phyloP scores from a whole-genome alignment of 2,888 invertebrate species.

The Euplagia quadripunctaria region DNA sequence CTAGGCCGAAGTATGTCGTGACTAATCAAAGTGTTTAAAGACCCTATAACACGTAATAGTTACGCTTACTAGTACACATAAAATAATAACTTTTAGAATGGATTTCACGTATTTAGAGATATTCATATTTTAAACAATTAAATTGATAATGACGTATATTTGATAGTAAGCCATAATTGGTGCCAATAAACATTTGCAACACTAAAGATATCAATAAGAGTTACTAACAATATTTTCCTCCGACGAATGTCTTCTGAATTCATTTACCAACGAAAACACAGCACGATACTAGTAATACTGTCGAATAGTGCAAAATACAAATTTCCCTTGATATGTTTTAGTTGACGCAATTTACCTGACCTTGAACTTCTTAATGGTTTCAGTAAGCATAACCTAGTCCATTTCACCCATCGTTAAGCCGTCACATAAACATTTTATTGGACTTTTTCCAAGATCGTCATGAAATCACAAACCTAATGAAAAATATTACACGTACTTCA shows the following conservation, averaged over 20 bases:
- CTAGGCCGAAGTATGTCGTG: not conserved
- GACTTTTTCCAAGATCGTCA: conserved; percentile 20
- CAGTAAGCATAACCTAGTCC: not conserved
- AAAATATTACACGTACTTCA: conserved; percentile 39
- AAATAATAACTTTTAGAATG: no score
- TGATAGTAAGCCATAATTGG: not conserved
- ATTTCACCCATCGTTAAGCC: conserved; percentile 8
- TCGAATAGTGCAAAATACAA: no score
- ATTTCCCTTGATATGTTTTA: not conserved
- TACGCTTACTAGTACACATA: no score
- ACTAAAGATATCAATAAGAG: not conserved
- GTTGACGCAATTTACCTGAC: conserved; percentile 1
- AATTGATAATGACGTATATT: no score
- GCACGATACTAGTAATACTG: not conserved
- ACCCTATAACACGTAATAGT: not conserved
- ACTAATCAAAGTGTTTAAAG: not conserved
- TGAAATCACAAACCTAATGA: conserved; percentile 22
- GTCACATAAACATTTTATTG: conserved; percentile 18
- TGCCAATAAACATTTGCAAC: not conserved
- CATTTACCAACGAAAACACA: not conserved
- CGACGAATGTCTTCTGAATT: not conserved
- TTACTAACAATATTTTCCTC: not conserved
- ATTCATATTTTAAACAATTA: no score
- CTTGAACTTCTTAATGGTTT: conserved; percentile 13
- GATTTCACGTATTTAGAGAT: no score